These are phyloP conservation scores for Drosophila ogumai DNA, from an alignment of 1,140 invertebrate genomes.

Conservation along the genomic window DNA sequence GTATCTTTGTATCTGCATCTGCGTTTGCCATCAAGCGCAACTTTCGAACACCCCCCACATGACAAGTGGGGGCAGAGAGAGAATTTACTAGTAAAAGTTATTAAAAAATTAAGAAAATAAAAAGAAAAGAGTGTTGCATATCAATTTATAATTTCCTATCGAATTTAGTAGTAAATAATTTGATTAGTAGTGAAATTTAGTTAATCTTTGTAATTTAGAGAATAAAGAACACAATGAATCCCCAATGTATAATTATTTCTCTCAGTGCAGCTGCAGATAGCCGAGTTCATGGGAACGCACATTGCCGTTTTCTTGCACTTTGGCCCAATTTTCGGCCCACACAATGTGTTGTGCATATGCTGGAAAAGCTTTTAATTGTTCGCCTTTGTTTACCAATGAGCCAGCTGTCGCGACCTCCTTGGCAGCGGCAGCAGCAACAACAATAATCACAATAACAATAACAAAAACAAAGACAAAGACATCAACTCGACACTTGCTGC, in stretches of 20 bases:
- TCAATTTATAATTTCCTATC: too few relatives aligned
- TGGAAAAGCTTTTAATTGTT: conserved; percentile 74
- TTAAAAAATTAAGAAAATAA: background rate
- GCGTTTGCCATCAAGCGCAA: conserved; percentile 64
- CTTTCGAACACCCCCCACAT: conserved; percentile 37
- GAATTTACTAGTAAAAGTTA: background rate
- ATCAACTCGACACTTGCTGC: conserved; percentile 34
- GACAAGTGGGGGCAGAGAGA: conserved; percentile 11
- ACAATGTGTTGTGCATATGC: conserved; percentile 73
- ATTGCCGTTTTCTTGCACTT: conserved; percentile 30
- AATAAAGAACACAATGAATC: background rate
- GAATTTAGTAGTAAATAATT: too few relatives aligned
- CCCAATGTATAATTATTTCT: background rate
- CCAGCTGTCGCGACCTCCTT: conserved; percentile 69
- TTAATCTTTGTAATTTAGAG: background rate
- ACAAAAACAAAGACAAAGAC: conserved; percentile 12
- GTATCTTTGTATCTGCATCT: conserved; percentile 50
- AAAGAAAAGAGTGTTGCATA: background rate
- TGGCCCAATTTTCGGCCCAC: conserved; percentile 49
- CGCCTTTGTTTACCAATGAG: conserved; percentile 69
- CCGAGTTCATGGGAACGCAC: conserved; percentile 48
- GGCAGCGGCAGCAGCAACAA: conserved; percentile 9
- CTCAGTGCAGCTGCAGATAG: conserved; percentile 21
- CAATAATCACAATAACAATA: conserved; percentile 5
- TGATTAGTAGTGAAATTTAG: too few relatives aligned